Evolutionary conservation across 2,113 vertebrate species (phyloP).

Genomic region (Felis chaus): DNA sequence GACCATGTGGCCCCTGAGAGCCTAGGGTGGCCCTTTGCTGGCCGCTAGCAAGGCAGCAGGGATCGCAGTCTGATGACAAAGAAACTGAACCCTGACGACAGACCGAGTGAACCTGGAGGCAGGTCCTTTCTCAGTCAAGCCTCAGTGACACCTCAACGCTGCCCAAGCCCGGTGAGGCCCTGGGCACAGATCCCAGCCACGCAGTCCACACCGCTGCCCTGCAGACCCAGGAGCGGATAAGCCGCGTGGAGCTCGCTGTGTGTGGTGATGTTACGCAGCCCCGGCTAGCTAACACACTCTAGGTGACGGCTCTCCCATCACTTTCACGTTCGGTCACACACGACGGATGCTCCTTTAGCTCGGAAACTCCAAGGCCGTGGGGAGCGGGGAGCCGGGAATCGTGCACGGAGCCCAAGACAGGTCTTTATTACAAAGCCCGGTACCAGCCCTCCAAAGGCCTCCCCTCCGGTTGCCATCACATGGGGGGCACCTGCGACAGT

Average conservation of each 20-base stretch:
- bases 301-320: rapidly evolving
- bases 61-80: neutral
- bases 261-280: neutral
- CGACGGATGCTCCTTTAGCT: neutral
- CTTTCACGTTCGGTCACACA: neutral
- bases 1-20: neutral
- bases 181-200: too few species aligned
- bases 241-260: neutral
- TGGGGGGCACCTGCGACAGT: neutral
- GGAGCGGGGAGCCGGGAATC: neutral
- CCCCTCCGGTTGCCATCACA: neutral
- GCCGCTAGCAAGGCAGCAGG: neutral
- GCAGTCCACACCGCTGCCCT: neutral
- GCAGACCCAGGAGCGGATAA: neutral
- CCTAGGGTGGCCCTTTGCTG: neutral
- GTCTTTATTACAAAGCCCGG: neutral
- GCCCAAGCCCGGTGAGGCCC: neutral
- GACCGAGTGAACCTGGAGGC: too few species aligned
- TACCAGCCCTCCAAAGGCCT: neutral
- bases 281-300: neutral
- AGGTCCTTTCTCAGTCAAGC: neutral
- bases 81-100: neutral
- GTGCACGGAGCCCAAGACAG: neutral
- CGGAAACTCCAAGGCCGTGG: neutral
- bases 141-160: neutral